phyloP scores from a whole-genome alignment of 2,113 vertebrate genomes.

The Pomatorhinus ruficollis region DNA sequence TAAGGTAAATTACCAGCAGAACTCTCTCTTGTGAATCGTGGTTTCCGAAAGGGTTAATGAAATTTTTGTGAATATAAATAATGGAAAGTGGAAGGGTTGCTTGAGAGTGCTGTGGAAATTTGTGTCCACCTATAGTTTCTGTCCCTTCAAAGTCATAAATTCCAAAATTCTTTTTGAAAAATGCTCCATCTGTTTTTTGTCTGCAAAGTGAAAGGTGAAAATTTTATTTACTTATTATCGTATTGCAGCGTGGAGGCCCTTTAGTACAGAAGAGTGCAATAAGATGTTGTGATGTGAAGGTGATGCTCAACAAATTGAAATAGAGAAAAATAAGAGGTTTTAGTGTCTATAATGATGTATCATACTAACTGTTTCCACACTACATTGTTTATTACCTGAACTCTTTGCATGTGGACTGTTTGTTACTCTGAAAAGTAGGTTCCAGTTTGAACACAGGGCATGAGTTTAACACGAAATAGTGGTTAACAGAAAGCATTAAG shows the following conservation, averaged over 20 bases:
- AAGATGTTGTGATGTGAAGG: neutral
- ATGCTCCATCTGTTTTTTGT: neutral
- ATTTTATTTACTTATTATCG: neutral
- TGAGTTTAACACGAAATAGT: neutral
- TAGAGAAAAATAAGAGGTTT: neutral
- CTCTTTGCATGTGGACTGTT: neutral
- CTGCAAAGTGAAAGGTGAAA: neutral
- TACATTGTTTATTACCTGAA: neutral
- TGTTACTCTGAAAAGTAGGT: neutral
- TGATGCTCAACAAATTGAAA: neutral
- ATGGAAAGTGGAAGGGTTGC: neutral
- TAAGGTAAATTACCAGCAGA: constrained; percentile 54
- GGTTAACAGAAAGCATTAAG: neutral
- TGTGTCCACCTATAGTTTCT: neutral
- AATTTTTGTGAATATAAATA: neutral
- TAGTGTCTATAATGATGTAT: neutral
- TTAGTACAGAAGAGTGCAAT: neutral
- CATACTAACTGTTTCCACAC: neutral
- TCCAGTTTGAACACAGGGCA: neutral
- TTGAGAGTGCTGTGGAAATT: neutral
- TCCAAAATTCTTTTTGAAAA: neutral
- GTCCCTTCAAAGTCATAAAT: neutral
- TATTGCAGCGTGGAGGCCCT: neutral
- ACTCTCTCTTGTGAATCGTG: neutral
- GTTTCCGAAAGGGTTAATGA: neutral